phyloP scores from a whole-genome alignment of 2,797 vertebrate genomes.

The Tapera naevia region DNA sequence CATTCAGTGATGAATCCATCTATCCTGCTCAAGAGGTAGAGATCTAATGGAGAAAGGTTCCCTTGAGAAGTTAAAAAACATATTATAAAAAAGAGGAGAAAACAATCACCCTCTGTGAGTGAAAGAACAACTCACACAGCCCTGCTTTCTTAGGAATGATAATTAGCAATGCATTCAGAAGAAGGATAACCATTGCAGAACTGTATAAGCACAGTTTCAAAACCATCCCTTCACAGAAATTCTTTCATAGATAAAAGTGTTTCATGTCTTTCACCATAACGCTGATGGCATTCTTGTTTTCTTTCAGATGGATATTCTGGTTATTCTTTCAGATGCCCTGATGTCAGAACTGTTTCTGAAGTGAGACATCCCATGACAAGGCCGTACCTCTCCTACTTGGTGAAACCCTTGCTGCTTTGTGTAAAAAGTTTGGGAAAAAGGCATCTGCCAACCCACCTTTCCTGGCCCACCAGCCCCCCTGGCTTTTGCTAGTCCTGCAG shows the following conservation, averaged over 20 bases:
- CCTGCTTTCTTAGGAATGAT: neutral
- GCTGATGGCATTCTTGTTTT: neutral
- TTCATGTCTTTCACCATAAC: neutral
- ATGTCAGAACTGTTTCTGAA: neutral
- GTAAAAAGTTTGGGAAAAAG: neutral
- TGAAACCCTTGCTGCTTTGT: neutral
- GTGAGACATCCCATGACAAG: neutral
- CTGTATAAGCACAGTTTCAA: neutral
- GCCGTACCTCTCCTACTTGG: no score
- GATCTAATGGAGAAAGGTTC: neutral
- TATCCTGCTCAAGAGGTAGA: neutral
- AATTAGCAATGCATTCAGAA: neutral
- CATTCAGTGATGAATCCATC: neutral
- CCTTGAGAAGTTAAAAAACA: neutral
- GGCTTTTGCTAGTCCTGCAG: neutral
- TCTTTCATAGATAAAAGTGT: neutral
- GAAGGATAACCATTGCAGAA: neutral
- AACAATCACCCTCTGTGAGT: neutral
- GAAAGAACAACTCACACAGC: neutral
- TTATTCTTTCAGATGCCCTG: neutral
- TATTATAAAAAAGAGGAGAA: neutral
- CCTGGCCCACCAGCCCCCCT: accelerated
- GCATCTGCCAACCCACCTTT: neutral
- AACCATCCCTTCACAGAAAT: neutral
- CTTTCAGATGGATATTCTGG: neutral